A percentile compares a stretch with the other conserved stretches of the same genome.
Conservation (phyloP, 2,888 invertebrate genomes). For the Hypselothyrea guttata region DNA sequence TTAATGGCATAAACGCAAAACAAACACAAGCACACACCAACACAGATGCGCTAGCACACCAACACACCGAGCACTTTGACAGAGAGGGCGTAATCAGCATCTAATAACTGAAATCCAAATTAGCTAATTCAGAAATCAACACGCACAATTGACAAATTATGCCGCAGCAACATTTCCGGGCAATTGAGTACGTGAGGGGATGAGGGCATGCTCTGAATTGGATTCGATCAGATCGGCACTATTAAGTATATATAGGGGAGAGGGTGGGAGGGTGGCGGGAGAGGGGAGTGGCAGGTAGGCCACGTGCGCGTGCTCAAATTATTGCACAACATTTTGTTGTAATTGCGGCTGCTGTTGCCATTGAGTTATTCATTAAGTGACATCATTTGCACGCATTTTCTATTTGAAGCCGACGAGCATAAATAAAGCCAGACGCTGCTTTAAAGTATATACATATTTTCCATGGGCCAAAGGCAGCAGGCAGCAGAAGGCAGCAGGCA, state of each 20-base stretch:
- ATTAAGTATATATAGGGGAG: constrained; percentile 4
- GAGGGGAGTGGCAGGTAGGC: constrained; percentile 16
- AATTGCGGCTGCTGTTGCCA: constrained; percentile 43
- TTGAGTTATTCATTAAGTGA: constrained; percentile 74
- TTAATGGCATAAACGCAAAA: constrained; percentile 26
- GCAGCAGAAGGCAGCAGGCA: constrained; percentile 6
- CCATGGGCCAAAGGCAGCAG: not conserved
- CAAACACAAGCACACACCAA: too few species aligned
- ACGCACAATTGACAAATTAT: constrained; percentile 79
- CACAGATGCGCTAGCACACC: constrained; percentile 3
- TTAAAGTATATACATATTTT: constrained; percentile 40
- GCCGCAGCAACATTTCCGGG: constrained; percentile 76
- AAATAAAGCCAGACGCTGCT: constrained; percentile 54
- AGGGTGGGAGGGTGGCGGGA: not conserved
- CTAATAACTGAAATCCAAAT: constrained; percentile 78
- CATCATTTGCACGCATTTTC: constrained; percentile 75
- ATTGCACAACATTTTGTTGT: constrained; percentile 51
- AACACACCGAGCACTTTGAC: constrained; percentile 1
- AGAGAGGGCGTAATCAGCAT: constrained; percentile 65
- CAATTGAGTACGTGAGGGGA: constrained; percentile 69
- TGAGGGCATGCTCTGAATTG: not conserved
- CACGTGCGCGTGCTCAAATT: constrained; percentile 71
- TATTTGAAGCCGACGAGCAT: constrained; percentile 45
- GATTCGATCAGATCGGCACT: constrained; percentile 6
- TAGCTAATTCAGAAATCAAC: constrained; percentile 79